Conservation (phyloP, 2,113 vertebrate species). For the Notothenia rossii region DNA sequence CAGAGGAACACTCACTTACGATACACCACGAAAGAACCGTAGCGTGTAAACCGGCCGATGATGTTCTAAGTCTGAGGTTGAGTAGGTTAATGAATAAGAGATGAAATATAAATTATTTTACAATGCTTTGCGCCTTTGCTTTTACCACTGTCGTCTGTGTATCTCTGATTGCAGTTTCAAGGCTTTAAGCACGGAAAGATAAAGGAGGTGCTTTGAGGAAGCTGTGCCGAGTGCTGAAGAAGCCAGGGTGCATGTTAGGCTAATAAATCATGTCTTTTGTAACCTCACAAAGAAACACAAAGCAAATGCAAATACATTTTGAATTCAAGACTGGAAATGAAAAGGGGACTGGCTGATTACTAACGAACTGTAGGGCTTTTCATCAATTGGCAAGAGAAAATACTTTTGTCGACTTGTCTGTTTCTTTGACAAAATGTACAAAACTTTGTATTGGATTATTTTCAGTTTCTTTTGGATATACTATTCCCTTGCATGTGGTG, state of each 20-base stretch:
- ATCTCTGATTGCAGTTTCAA: slow-evolving; percentile 42
- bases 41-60: not conserved
- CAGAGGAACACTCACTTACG: not conserved
- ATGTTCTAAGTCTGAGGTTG: slow-evolving; percentile 24
- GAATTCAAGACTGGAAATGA: slow-evolving; percentile 27
- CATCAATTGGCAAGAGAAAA: slow-evolving; percentile 19
- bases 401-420: slow-evolving; percentile 18
- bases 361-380: not conserved
- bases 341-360: slow-evolving; percentile 3
- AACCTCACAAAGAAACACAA: slow-evolving; percentile 40
- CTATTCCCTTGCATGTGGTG: slow-evolving; percentile 21
- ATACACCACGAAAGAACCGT: slow-evolving; percentile 5
- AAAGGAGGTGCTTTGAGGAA: slow-evolving; percentile 41
- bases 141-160: slow-evolving; percentile 17
- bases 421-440: not conserved
- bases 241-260: slow-evolving; percentile 9
- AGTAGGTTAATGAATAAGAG: slow-evolving; percentile 62
- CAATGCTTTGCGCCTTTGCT: slow-evolving; percentile 19
- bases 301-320: slow-evolving; percentile 36
- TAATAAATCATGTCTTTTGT: slow-evolving; percentile 52
- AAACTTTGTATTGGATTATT: slow-evolving; percentile 12
- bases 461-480: slow-evolving; percentile 17
- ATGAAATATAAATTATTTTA: slow-evolving; percentile 51
- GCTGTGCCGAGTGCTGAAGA: not conserved
- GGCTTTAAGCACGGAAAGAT: slow-evolving; percentile 36